These are phyloP conservation scores for Parus major DNA, from an alignment of 2,113 vertebrate species.

Conservation along the genomic window DNA sequence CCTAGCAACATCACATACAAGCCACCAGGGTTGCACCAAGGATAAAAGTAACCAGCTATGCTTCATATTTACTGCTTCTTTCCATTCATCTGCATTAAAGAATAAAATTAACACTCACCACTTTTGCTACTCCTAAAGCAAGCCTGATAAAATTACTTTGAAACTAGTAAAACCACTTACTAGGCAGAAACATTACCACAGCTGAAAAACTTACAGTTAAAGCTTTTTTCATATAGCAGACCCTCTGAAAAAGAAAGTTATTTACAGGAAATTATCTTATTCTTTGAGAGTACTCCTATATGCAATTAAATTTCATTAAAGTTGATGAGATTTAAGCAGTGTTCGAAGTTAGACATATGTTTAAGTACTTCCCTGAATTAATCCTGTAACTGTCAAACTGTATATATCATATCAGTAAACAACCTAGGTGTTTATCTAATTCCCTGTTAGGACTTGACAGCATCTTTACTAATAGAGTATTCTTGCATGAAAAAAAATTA, in stretches of 20 bases:
- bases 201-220: background rate
- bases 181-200: background rate
- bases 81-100: background rate
- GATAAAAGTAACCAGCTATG: background rate
- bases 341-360: background rate
- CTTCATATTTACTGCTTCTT: background rate
- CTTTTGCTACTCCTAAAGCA: background rate
- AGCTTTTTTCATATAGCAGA: background rate
- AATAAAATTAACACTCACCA: background rate
- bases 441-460: background rate
- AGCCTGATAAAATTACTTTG: background rate
- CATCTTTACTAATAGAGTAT: background rate
- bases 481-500: background rate
- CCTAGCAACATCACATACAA: background rate
- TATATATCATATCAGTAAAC: background rate
- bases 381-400: background rate
- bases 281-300: background rate
- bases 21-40: background rate
- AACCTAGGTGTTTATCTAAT: background rate
- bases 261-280: background rate
- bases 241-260: background rate
- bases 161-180: background rate
- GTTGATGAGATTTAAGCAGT: background rate
- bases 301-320: conserved; percentile 2
- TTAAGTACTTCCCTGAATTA: background rate